Conservation (phyloP, 2,113 vertebrate genomes). For the Pomatorhinus ruficollis region DNA sequence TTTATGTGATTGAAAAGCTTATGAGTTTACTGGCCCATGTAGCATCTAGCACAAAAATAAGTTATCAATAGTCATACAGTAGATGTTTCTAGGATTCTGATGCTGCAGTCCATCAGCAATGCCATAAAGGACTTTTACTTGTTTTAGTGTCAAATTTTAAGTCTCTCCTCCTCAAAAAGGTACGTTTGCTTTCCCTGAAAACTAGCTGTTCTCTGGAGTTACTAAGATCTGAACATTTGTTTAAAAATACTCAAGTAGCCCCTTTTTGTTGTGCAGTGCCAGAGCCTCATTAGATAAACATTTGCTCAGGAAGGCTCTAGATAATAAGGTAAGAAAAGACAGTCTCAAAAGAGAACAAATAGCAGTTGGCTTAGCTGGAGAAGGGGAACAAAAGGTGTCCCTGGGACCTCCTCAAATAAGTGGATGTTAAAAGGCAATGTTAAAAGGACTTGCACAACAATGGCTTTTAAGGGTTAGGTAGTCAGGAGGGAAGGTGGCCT, state of each 20-base stretch:
- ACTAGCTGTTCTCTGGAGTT: background rate
- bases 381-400: background rate
- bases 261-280: background rate
- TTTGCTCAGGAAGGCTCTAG: background rate
- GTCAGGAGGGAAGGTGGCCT: background rate
- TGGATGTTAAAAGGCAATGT: background rate
- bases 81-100: background rate
- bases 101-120: background rate
- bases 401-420: background rate
- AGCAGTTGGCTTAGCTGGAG: background rate
- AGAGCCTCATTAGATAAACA: background rate
- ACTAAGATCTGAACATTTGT: background rate
- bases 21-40: background rate
- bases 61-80: background rate
- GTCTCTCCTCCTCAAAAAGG: background rate
- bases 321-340: background rate
- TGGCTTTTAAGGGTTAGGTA: background rate
- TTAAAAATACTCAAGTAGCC: background rate
- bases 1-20: background rate
- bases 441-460: background rate
- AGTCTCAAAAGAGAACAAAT: background rate
- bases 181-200: background rate
- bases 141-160: background rate
- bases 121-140: background rate
- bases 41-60: background rate